Conservation (phyloP, 64 coral and sea anemone genomes). For the Porites lutea region DNA sequence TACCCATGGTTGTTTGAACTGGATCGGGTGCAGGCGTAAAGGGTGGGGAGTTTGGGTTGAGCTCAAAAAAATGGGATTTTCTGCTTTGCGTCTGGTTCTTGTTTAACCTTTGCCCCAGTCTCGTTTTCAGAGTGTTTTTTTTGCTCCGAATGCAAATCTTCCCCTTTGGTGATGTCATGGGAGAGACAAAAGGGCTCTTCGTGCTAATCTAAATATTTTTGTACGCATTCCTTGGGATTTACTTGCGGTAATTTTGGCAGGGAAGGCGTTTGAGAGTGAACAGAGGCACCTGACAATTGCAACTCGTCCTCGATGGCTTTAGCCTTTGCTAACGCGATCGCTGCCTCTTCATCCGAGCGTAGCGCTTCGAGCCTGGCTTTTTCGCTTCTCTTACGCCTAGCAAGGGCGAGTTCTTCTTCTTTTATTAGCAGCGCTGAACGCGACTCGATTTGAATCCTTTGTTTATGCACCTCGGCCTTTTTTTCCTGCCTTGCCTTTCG, state of each 20-base stretch:
- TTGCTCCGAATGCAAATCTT: not conserved
- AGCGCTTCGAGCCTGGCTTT: not conserved
- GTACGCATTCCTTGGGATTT: not conserved
- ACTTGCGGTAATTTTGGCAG: not conserved
- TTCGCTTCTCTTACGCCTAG: not conserved
- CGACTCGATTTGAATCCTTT: not conserved
- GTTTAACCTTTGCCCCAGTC: not conserved
- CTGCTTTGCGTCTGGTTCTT: not conserved
- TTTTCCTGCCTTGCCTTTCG: constrained; percentile 22
- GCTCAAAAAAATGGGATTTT: not conserved
- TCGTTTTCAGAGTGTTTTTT: not conserved
- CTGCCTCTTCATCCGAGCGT: not conserved
- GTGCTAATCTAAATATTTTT: not conserved
- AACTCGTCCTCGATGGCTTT: not conserved
- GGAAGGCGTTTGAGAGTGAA: too few relatives aligned
- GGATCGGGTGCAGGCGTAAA: not conserved
- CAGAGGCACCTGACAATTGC: not conserved
- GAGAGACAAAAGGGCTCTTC: not conserved
- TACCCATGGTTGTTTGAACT: not conserved
- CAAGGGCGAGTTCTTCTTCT: constrained; percentile 28
- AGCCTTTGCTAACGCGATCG: constrained; percentile 6
- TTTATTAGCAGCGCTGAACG: not conserved
- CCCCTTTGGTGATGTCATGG: too few relatives aligned
- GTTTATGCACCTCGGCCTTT: not conserved
- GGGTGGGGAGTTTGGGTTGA: not conserved